These are phyloP conservation scores for Aporophyla nigra DNA, from an alignment of 2,888 invertebrate genomes.

Conservation along the genomic window DNA sequence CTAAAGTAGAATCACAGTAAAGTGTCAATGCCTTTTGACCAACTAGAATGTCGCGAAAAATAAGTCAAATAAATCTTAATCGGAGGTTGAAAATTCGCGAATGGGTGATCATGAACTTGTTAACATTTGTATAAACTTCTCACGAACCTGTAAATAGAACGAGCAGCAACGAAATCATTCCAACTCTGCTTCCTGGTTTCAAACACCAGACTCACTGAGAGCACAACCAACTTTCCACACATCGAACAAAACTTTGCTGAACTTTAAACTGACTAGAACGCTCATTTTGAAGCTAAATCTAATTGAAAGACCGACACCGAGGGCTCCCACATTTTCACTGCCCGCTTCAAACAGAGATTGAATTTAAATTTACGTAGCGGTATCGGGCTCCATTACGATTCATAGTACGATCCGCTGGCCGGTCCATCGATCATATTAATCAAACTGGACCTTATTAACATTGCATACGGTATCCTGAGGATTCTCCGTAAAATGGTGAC, in stretches of 20 bases:
- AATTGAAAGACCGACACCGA: slow-evolving; percentile 83
- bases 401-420: slow-evolving; percentile 76
- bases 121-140: slow-evolving; percentile 20
- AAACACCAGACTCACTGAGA: slow-evolving; percentile 78
- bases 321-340: slow-evolving; percentile 89
- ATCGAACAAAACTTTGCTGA: slow-evolving; percentile 82
- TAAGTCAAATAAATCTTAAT: background rate
- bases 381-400: slow-evolving; percentile 85
- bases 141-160: slow-evolving; percentile 83
- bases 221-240: slow-evolving; percentile 81
- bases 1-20: slow-evolving; percentile 10
- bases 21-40: background rate
- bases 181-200: slow-evolving; percentile 77
- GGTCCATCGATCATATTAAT: slow-evolving; percentile 86
- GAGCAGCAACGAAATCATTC: slow-evolving; percentile 85
- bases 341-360: slow-evolving; percentile 81
- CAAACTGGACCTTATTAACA: slow-evolving; percentile 71
- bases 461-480: slow-evolving; percentile 67
- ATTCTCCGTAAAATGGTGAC: slow-evolving; percentile 66
- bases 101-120: slow-evolving; percentile 1
- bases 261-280: slow-evolving; percentile 83
- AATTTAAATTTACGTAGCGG: slow-evolving; percentile 90
- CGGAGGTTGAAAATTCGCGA: background rate
- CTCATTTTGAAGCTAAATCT: slow-evolving; percentile 87
- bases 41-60: background rate